Base-by-base conservation (phyloP, 2,797 vertebrate species). In the Uromys caudimaculatus region DNA sequence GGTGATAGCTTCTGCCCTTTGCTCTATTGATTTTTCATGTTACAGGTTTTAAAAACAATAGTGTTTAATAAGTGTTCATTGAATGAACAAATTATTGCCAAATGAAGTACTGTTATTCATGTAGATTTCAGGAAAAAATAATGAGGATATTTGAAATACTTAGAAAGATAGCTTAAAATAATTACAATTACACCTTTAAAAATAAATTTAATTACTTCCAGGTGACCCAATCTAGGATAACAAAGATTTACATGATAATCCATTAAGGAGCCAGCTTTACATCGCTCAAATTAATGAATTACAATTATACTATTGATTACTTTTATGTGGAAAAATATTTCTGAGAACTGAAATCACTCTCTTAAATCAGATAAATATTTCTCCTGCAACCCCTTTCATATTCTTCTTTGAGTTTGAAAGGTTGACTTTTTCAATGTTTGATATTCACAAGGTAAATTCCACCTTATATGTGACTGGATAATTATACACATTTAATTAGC, bases 401-500 rank as follows among this genome's bases (percentile, higher is more conserved):
- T n/a, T 82, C 10, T 93, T 83, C 17, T 75, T 97, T 89, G 81
- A 38, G 24, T 94, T 95, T 82, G 62, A 89, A 91, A 93, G 8
- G 17, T 89, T 81, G n/a, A 78, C 69, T 94, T 95, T 94, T 90
- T 96, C 23, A 77, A 82, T 96, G 21, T 81, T 94, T 92, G 83
- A 96, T 95, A 96, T 91, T 94, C 77, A 97, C 4, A 95, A 73
- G 24, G 41, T 81, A 94, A 96, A 97, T 95, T 96, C 94, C 6
- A 93, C n/a, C 52, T 90, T 60, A 23, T 89, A n/a, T 95, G 47
- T 81, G 56, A 87, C 89, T 78, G 82, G 91, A 77, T 95, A 97
- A 94, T 96, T 97, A 96, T 16, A 79, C 44, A 92, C 95, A 86
- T 92, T 97, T 92, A 97, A 96, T 95, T 94, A 71, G 67, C 56